A percentile compares a stretch with the other conserved stretches of the same genome.
phyloP scores from a whole-genome alignment of 2,113 vertebrate species.

The Odobenus rosmarus region DNA sequence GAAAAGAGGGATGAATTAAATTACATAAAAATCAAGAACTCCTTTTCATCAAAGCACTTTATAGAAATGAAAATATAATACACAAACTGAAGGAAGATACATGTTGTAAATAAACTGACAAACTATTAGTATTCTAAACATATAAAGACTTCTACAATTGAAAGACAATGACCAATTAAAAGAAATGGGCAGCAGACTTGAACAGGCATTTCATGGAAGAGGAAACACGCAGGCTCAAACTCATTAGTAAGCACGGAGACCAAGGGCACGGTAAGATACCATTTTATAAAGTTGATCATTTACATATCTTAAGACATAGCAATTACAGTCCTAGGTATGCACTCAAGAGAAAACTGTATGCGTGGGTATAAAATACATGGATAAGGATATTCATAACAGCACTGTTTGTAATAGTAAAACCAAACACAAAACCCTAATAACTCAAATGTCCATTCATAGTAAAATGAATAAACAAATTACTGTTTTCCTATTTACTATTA shows the following conservation, averaged over 20 bases:
- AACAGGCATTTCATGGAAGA: background rate
- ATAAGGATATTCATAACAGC: background rate
- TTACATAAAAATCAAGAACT: constrained; percentile 32
- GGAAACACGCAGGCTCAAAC: background rate
- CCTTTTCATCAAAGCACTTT: background rate
- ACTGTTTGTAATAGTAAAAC: background rate
- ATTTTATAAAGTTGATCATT: background rate
- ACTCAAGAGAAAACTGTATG: background rate
- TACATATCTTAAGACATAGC: background rate
- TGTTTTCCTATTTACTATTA: background rate
- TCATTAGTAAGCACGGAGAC: background rate
- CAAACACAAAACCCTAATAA: background rate
- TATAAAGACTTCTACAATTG: background rate
- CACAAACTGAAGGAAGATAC: background rate
- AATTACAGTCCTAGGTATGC: background rate
- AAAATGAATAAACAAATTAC: background rate
- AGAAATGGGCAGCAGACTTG: background rate
- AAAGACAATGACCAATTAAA: background rate
- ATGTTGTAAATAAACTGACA: background rate
- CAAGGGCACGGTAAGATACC: background rate
- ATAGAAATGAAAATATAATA: constrained; percentile 8
- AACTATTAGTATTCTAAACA: background rate
- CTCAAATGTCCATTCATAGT: background rate
- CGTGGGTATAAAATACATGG: background rate
- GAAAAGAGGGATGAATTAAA: background rate